Evolutionary conservation across 2,888 invertebrate species (phyloP).

Genomic region (Epirrhoe tristata): DNA sequence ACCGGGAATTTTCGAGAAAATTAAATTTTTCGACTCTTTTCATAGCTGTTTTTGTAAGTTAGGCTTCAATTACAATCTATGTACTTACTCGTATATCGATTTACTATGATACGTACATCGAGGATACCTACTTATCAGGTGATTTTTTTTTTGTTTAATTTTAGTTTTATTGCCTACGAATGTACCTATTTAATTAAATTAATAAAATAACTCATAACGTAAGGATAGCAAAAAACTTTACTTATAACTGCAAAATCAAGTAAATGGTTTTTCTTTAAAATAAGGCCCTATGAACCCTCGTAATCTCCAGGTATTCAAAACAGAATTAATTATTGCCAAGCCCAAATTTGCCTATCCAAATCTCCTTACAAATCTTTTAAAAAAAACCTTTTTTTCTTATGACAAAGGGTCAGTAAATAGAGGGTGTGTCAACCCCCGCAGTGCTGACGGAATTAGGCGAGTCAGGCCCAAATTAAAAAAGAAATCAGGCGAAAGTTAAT

Average conservation of each 20-base stretch:
- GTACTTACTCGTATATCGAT: no score
- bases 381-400: constrained; percentile 57
- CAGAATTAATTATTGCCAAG: constrained; percentile 45
- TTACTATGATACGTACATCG: no score
- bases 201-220: no score
- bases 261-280: neutral
- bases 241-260: no score
- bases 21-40: constrained; percentile 6
- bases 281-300: constrained; percentile 11
- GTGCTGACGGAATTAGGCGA: constrained; percentile 77
- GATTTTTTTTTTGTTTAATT: no score
- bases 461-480: constrained; percentile 82
- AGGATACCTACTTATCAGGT: no score
- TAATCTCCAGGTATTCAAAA: constrained; percentile 39
- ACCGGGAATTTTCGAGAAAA: constrained; percentile 21
- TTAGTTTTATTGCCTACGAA: no score
- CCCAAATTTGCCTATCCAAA: constrained; percentile 40
- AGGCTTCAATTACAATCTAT: no score
- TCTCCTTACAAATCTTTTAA: constrained; percentile 48
- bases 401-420: constrained; percentile 71
- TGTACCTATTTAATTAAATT: no score
- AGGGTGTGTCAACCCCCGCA: constrained; percentile 81
- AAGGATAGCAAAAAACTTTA: no score
- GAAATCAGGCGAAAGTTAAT: constrained; percentile 81
- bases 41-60: no score